A percentile compares a stretch with the other conserved stretches of the same genome.
phyloP scores from a whole-genome alignment of 2,888 invertebrate species.

The Epinotia brunnichana region DNA sequence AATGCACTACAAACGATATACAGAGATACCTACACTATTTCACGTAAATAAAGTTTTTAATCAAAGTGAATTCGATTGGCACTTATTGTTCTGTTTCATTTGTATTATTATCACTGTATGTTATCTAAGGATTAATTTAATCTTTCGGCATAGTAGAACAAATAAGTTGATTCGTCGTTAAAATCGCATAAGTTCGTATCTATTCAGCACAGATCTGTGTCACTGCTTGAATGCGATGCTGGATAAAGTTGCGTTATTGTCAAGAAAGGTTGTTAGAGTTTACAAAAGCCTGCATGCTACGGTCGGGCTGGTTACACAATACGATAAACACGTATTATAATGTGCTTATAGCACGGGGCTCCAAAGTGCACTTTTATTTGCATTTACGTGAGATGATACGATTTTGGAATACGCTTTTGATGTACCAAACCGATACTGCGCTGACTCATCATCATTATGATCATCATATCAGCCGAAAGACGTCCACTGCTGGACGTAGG shows the following conservation, averaged over 20 bases:
- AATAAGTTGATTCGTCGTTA: too few species aligned
- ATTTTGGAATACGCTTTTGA: neutral
- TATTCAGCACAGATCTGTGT: neutral
- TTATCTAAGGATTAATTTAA: too few species aligned
- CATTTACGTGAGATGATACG: neutral
- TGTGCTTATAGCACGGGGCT: neutral
- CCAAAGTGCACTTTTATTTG: neutral
- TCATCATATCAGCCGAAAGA: too few species aligned
- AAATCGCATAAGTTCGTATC: neutral
- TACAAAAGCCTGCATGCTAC: neutral
- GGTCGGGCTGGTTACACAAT: neutral
- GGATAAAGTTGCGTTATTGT: conserved; percentile 20
- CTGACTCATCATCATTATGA: too few species aligned
- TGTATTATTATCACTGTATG: too few species aligned
- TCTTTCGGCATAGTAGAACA: too few species aligned
- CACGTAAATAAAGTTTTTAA: too few species aligned
- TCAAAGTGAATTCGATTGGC: too few species aligned
- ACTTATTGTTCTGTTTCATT: too few species aligned
- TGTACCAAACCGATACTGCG: neutral
- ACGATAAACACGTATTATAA: conserved; percentile 1
- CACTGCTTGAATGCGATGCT: conserved; percentile 8
- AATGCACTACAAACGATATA: too few species aligned
- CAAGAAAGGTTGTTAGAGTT: conserved; percentile 27
- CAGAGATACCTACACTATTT: too few species aligned
- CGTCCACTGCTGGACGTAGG: too few species aligned